Evolutionary conservation across 2,888 invertebrate genomes (phyloP).

Genomic region (Yponomeuta cagnagella): DNA sequence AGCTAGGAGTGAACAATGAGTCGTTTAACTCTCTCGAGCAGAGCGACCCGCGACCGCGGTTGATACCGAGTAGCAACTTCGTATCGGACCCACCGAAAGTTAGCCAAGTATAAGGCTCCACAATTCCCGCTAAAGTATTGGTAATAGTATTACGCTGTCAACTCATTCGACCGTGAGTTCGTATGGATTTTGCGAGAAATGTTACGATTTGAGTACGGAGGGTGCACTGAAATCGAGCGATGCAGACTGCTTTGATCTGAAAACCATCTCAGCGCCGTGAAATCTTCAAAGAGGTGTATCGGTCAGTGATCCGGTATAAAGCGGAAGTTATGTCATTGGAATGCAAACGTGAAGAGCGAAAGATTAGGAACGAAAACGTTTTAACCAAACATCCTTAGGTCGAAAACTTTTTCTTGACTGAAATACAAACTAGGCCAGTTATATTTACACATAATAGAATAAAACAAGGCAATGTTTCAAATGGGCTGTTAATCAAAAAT

Average conservation of each 20-base stretch:
- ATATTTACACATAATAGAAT: background rate
- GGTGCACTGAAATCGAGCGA: background rate
- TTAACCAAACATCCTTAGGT: too few species aligned
- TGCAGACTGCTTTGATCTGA: background rate
- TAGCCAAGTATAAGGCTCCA: constrained; percentile 24
- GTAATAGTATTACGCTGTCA: constrained; percentile 9
- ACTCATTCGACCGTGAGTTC: background rate
- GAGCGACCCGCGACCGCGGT: constrained; percentile 13
- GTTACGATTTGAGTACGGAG: background rate
- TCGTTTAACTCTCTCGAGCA: constrained; percentile 15
- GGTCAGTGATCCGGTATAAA: background rate
- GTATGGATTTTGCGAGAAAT: constrained; percentile 7
- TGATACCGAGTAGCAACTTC: constrained; percentile 36
- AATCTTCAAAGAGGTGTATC: background rate
- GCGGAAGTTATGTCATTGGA: background rate
- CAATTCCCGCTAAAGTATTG: constrained; percentile 7
- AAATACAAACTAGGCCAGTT: background rate
- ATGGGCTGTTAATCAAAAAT: background rate
- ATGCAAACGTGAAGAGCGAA: background rate
- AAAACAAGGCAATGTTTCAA: background rate
- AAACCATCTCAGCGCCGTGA: background rate
- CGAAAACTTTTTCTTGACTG: background rate
- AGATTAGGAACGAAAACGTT: background rate
- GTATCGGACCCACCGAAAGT: constrained; percentile 27
- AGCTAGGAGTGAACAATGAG: constrained; percentile 29